Conservation (phyloP, 2,797 vertebrate species). For the Gila robusta region DNA sequence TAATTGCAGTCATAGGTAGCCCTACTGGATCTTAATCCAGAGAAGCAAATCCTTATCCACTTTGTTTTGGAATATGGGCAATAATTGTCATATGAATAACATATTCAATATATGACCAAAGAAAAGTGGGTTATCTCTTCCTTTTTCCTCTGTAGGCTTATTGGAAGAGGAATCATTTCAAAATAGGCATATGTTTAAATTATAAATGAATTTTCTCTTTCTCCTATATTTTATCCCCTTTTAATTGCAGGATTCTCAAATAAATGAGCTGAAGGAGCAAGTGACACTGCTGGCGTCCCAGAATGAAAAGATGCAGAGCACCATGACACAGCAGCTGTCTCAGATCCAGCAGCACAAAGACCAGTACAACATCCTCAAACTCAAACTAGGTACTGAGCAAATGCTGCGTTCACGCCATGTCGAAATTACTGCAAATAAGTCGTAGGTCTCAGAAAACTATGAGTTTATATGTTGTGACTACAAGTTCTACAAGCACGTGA, state of each 20-base stretch:
- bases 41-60: not conserved
- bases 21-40: not conserved
- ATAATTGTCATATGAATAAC: not conserved
- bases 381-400: slow-evolving; percentile 87
- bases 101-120: no score
- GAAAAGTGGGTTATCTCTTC: no score
- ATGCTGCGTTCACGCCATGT: not conserved
- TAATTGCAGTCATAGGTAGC: not conserved
- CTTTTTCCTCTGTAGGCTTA: not conserved
- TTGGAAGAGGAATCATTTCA: not conserved
- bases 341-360: slow-evolving; percentile 99
- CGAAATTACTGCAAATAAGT: not conserved
- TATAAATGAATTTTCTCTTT: not conserved
- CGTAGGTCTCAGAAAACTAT: not conserved
- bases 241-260: slow-evolving; percentile 85
- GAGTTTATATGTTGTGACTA: not conserved
- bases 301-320: slow-evolving; percentile 88
- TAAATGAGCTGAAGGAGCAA: slow-evolving; percentile 92
- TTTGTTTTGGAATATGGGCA: not conserved
- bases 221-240: not conserved
- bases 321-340: slow-evolving; percentile 87
- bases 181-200: not conserved
- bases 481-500: not conserved
- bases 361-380: slow-evolving; percentile 97
- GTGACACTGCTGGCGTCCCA: slow-evolving; percentile 81